These are phyloP conservation scores for Drosophila paranaensis DNA, from an alignment of 2,888 invertebrate species.

Conservation along the genomic window DNA sequence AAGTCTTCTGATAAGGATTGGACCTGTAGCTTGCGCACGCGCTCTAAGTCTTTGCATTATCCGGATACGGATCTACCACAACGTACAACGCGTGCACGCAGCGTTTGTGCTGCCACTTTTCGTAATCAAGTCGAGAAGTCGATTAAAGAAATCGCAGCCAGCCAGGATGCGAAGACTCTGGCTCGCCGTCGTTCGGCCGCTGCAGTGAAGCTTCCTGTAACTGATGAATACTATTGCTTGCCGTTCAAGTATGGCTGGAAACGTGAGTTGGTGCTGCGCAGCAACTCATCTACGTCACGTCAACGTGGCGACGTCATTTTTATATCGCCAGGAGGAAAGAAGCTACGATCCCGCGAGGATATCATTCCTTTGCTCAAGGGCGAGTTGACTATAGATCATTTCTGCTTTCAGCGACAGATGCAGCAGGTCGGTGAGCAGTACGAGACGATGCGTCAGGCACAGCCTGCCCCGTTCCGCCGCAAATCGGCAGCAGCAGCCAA, in stretches of 20 bases:
- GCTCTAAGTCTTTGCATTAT: conserved; percentile 35
- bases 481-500: conserved; percentile 20
- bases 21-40: neutral
- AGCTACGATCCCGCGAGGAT: conserved; percentile 91
- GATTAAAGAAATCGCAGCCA: neutral
- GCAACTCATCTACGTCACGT: conserved; percentile 84
- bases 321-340: conserved; percentile 91
- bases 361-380: conserved; percentile 86
- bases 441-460: conserved; percentile 91
- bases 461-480: conserved; percentile 70
- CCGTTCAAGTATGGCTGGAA: conserved; percentile 90
- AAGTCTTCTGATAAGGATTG: neutral
- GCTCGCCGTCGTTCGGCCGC: conserved; percentile 14
- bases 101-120: neutral
- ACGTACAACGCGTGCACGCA: conserved; percentile 20
- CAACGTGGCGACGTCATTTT: conserved; percentile 90
- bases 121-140: neutral
- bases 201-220: conserved; percentile 29
- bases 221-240: conserved; percentile 84
- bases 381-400: conserved; percentile 90
- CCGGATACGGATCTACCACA: neutral
- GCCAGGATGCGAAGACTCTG: neutral
- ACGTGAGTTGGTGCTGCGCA: conserved; percentile 91
- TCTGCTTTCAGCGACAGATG: conserved; percentile 93
- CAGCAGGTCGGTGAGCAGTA: conserved; percentile 90